Evolutionary conservation across 2,888 invertebrate genomes (phyloP).

Genomic region (Osmoderma eremita): DNA sequence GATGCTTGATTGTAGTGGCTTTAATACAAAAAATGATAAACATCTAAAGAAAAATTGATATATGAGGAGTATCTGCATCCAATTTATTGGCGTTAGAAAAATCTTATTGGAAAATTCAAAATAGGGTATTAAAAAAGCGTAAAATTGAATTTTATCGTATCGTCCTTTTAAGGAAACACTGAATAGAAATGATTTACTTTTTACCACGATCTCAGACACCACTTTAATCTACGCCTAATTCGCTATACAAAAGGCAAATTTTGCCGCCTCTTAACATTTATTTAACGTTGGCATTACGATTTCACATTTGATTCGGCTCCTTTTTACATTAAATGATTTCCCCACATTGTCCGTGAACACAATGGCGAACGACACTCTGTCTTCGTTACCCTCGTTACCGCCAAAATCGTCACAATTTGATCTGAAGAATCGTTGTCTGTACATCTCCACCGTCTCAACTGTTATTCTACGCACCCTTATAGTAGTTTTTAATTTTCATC

Average conservation of each 20-base stretch:
- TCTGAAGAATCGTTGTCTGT: constrained; percentile 17
- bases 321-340: constrained; percentile 29
- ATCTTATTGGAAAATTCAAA: too few species aligned
- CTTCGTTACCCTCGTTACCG: constrained; percentile 1
- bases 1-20: too few species aligned
- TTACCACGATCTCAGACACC: too few species aligned
- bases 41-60: too few species aligned
- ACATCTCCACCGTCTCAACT: constrained; percentile 1
- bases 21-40: too few species aligned
- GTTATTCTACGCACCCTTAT: constrained; percentile 30
- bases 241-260: not conserved
- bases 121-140: too few species aligned
- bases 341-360: constrained; percentile 32
- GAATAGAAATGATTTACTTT: too few species aligned
- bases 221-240: too few species aligned
- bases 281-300: not conserved
- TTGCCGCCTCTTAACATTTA: not conserved
- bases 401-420: not conserved
- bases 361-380: not conserved
- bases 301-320: constrained; percentile 3
- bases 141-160: too few species aligned
- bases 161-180: too few species aligned
- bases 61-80: too few species aligned
- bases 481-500: constrained; percentile 35
- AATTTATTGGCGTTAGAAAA: too few species aligned